Evolutionary conservation across 1,140 invertebrate species (phyloP), one percentile per base, ranked within the genome.

Genomic region (Drosophila prosaltans): DNA sequence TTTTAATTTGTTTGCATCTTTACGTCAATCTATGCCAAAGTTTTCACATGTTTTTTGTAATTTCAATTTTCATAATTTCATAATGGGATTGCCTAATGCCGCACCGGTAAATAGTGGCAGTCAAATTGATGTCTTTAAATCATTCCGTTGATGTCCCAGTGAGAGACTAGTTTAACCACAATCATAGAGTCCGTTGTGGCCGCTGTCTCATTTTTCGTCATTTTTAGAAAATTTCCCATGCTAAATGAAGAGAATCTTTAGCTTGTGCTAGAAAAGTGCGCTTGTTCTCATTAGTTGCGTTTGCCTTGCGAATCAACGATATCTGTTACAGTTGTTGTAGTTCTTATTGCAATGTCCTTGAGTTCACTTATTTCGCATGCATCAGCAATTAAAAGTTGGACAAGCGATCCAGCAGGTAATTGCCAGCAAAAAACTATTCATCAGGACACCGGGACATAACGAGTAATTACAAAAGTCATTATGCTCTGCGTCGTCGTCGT

Each of bases 381-480:
- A 66, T 76, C 72, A 71, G 83, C 83, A 88, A 88, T 86, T 86
- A 86, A 88, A 86, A 86, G 72, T 83, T 86, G 78, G 69, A 77
- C 72, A 82, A 72, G 59, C 73, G 83, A 88, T 80, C 76, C 73
- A 71, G 80, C 80, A 69, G 83, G 79, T 86, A 84, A 84, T 83
- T 76, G 76, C 80, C 45, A 41, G 65, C 48, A 41, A 68, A 68
- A 58, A 26, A 71, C 59, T 63, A 67, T 45, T 66, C 64, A 64
- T 48, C 68, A 75, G 72, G 68, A 57, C 57, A 7, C 11, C 58
- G 62, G 51, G 74, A 67, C 57, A 66, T 68, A 41, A 26, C 11
- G 11, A 66, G 69, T 88, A 88, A 88, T 88, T 88, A 72, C 83
- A 65, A 74, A 88, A 89, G 84, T 88, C 83, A 89, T 88, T 88